Percentiles rank a stretch among this genome's conserved stretches.
phyloP scores from a whole-genome alignment of 2,797 vertebrate genomes.

The Macropodus opercularis region DNA sequence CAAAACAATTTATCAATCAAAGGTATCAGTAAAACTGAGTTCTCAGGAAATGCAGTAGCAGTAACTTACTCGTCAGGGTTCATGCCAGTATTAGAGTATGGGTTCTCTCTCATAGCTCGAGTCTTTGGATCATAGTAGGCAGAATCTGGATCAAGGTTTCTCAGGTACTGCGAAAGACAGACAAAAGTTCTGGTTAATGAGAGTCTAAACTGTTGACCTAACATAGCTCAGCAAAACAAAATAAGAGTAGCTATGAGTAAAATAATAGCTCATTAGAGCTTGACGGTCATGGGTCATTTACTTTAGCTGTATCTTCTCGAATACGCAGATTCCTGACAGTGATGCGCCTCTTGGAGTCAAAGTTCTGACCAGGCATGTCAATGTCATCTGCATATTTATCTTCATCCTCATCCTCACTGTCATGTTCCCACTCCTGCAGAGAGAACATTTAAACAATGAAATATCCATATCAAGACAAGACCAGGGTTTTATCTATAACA shows the following conservation, averaged over 20 bases:
- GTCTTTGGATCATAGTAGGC: slow-evolving; percentile 99
- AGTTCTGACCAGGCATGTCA: slow-evolving; percentile 99
- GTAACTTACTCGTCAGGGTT: slow-evolving; percentile 94
- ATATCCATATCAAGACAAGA: not conserved
- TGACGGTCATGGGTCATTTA: slow-evolving; percentile 68
- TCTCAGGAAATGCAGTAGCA: not conserved
- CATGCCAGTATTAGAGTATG: slow-evolving; percentile 94
- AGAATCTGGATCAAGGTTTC: slow-evolving; percentile 98
- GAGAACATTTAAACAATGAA: not conserved
- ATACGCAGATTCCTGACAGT: slow-evolving; percentile 97
- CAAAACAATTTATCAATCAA: slow-evolving; percentile 36
- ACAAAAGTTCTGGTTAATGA: not conserved
- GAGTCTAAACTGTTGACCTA: not conserved
- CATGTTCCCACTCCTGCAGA: slow-evolving; percentile 90
- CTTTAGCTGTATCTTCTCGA: slow-evolving; percentile 97
- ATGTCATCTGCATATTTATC: slow-evolving; percentile 99
- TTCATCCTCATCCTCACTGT: slow-evolving; percentile 98
- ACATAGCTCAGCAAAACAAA: not conserved
- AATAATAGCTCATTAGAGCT: not conserved
- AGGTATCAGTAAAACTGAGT: not conserved
- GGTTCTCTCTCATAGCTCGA: slow-evolving; percentile 98
- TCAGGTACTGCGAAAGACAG: slow-evolving; percentile 86
- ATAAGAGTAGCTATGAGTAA: not conserved
- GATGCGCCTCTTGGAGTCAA: slow-evolving; percentile 98
- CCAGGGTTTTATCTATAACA: not conserved